Base-by-base conservation (phyloP, 2,888 invertebrate species). In the Torymus texanus region DNA sequence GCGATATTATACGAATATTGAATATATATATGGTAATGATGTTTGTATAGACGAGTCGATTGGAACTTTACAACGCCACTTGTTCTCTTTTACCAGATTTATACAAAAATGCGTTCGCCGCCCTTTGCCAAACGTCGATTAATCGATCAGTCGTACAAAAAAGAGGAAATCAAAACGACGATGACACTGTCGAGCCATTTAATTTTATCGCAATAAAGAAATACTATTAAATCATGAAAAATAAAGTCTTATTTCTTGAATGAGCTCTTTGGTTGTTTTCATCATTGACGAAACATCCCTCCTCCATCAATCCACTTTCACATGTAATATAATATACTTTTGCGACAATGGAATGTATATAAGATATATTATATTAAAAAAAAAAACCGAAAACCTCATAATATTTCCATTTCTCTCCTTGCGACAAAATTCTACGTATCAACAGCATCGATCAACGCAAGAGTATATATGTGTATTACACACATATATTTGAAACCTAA, bases 21-120 rank as follows among this genome's bases (percentile, higher is more conserved):
- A 14, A 12, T 53, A 4, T 8, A 4, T 8, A 10, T 14, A 14
- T 24, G n/a, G 16, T 53, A 16, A 16, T 5, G 53, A 12, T 62
- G 55, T 62, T 68, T 18, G 24, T 8, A 53, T 11, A 59, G 24
- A 53, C 21, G 65, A 29, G 21, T 50, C 5, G n/a, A 8, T 58
- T 18, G 16, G 61, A 72, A 61, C 16, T 79, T 56, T 53, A 75
- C 51, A 78, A 71, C 53, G 41, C 53, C n/a, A 63, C 41, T 59
- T 70, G 58, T 75, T 75, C 72, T 72, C 72, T 72, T 41, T 41
- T 75, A 72, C 50, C 79, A 72, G 71, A 72, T 79, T 75, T 79
- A 72, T 75, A 75, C 71, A 75, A 75, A 41, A 75, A 75, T 67
- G 75, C 67, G 62, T 72, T 73, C 56, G 70, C 58, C 50, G 56